Evolutionary conservation across 2,888 invertebrate genomes (phyloP).

Genomic region (Micoletzkya japonica): DNA sequence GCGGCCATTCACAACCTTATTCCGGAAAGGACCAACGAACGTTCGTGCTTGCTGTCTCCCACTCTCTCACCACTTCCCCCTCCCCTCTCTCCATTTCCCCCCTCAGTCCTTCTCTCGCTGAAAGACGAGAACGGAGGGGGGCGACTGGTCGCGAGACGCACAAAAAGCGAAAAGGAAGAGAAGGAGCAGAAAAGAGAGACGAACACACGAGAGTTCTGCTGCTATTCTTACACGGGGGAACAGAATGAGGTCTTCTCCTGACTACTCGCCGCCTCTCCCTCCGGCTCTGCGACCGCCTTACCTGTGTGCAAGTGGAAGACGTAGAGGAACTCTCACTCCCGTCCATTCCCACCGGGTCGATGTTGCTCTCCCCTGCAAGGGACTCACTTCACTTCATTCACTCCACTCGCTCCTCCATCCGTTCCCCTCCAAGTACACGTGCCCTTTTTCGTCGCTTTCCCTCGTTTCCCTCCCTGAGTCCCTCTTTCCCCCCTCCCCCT

Average conservation of each 20-base stretch:
- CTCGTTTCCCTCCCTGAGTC: neutral
- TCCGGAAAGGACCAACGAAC: too few relatives aligned
- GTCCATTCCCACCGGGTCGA: conserved; percentile 55
- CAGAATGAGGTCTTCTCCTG: neutral
- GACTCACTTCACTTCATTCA: neutral
- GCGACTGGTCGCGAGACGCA: neutral
- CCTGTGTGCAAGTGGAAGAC: conserved; percentile 60
- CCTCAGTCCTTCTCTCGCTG: neutral
- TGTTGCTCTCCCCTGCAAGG: conserved; percentile 33
- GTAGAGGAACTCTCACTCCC: conserved; percentile 59
- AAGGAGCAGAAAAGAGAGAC: neutral
- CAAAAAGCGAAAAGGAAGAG: neutral
- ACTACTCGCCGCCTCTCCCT: neutral
- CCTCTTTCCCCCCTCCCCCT: neutral
- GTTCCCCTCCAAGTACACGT: conserved; percentile 4
- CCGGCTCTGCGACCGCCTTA: conserved; percentile 26
- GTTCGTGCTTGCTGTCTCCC: too few relatives aligned
- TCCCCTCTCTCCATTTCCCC: neutral
- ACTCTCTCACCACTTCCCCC: neutral
- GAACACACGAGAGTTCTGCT: neutral
- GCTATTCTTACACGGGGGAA: neutral
- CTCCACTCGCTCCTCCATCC: neutral
- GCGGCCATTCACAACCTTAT: too few relatives aligned
- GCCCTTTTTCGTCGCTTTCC: neutral
- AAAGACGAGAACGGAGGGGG: neutral